A percentile compares a stretch with the other conserved stretches of the same genome.
phyloP scores from a whole-genome alignment of 2,113 vertebrate genomes.

The Myocastor coypus region DNA sequence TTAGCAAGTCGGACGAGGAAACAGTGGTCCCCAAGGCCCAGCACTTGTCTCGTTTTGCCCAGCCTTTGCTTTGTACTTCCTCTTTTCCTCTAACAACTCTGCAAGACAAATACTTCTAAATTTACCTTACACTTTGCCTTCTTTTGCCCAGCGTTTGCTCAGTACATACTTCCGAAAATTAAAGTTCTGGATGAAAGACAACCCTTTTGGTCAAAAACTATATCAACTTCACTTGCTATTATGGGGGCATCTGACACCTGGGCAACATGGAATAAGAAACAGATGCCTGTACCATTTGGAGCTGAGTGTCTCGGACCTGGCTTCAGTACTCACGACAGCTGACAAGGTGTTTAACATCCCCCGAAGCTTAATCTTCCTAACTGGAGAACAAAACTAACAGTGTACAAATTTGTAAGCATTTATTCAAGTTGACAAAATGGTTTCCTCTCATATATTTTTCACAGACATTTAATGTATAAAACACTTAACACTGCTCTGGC shows the following conservation, averaged over 20 bases:
- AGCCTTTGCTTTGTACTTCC: neutral
- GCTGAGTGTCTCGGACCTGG: neutral
- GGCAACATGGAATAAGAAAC: neutral
- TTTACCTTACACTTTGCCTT: conserved; percentile 8
- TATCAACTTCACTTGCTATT: neutral
- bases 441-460: neutral
- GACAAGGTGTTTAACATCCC: neutral
- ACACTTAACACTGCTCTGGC: neutral
- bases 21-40: neutral
- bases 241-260: neutral
- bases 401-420: neutral
- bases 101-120: conserved; percentile 9
- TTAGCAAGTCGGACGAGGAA: neutral
- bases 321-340: neutral
- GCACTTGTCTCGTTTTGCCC: neutral
- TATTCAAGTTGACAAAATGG: neutral
- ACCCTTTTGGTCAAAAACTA: neutral
- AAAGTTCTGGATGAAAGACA: neutral
- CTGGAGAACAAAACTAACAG: neutral
- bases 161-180: neutral
- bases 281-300: neutral
- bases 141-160: conserved; percentile 21
- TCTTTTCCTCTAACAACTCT: neutral
- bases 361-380: conserved; percentile 1
- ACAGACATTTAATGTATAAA: neutral